Evolutionary conservation across 2,888 invertebrate genomes (phyloP).

Genomic region (Eupithecia subfuscata): DNA sequence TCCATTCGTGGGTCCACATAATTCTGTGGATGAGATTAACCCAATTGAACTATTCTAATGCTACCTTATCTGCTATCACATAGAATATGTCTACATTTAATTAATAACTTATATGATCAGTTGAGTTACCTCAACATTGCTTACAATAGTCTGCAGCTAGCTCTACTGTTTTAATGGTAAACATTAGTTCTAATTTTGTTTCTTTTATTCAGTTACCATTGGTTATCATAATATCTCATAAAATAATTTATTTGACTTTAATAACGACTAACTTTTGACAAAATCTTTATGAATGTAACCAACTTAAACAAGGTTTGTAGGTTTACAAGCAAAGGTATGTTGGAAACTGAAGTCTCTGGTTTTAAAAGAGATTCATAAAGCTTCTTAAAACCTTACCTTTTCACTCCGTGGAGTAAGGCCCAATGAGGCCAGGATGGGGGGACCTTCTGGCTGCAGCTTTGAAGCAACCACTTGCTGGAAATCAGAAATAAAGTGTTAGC

Average conservation of each 20-base stretch:
- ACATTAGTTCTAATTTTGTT: background rate
- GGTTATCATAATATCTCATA: background rate
- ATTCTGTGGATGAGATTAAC: slow-evolving; percentile 81
- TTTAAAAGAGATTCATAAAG: background rate
- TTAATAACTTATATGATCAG: background rate
- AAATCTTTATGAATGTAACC: background rate
- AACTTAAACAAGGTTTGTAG: background rate
- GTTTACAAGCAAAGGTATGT: background rate
- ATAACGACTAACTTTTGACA: background rate
- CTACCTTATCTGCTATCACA: slow-evolving; percentile 28
- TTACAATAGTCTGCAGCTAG: background rate
- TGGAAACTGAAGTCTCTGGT: slow-evolving; percentile 20
- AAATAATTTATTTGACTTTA: background rate
- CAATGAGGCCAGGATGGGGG: slow-evolving; percentile 80
- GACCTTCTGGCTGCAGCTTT: slow-evolving; percentile 79
- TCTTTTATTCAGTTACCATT: background rate
- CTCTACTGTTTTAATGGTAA: background rate
- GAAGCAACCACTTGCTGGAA: slow-evolving; percentile 69
- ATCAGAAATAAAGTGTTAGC: background rate
- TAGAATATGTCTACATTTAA: background rate
- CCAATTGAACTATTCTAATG: slow-evolving; percentile 73
- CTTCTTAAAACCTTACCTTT: slow-evolving; percentile 70
- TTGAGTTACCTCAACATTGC: background rate
- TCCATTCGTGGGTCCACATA: slow-evolving; percentile 80
- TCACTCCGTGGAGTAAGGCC: slow-evolving; percentile 82